phyloP scores from a whole-genome alignment of 2,113 vertebrate species.

The Asarcornis scutulata region DNA sequence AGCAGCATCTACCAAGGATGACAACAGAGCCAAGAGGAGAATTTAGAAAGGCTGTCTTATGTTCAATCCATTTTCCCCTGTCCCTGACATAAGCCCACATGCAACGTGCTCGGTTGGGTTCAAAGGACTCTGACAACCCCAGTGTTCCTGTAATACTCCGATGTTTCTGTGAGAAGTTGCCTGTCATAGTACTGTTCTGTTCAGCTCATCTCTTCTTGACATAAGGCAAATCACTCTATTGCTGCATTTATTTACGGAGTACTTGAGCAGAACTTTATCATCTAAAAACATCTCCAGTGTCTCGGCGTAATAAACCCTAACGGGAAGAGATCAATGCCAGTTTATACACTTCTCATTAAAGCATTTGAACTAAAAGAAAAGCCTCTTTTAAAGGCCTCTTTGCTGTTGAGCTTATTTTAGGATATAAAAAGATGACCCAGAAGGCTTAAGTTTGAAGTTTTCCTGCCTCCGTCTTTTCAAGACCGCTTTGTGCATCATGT shows the following conservation, averaged over 20 bases:
- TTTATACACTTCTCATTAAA: conserved; percentile 44
- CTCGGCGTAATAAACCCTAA: neutral
- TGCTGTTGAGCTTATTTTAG: conserved; percentile 21
- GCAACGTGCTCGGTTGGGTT: neutral
- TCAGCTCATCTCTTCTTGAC: neutral
- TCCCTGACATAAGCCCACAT: neutral
- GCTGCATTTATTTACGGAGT: conserved; percentile 24
- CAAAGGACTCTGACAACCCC: neutral
- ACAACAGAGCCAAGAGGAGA: neutral
- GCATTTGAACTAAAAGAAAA: neutral
- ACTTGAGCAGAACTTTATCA: conserved; percentile 26
- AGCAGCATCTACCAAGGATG: conserved; percentile 38
- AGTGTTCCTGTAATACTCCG: neutral
- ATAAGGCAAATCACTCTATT: conserved; percentile 26
- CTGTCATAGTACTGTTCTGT: neutral
- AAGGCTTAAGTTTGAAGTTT: conserved; percentile 8
- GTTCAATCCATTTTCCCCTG: neutral
- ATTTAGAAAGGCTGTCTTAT: conserved; percentile 6
- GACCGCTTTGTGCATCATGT: neutral
- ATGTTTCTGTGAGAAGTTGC: neutral
- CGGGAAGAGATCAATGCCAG: neutral
- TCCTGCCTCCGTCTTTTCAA: neutral
- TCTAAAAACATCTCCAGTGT: neutral
- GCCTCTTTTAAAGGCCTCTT: neutral
- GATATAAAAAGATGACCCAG: conserved; percentile 19